These are phyloP conservation scores for Odontophorus gujanensis DNA, from an alignment of 2,113 vertebrate species.

Conservation along the genomic window DNA sequence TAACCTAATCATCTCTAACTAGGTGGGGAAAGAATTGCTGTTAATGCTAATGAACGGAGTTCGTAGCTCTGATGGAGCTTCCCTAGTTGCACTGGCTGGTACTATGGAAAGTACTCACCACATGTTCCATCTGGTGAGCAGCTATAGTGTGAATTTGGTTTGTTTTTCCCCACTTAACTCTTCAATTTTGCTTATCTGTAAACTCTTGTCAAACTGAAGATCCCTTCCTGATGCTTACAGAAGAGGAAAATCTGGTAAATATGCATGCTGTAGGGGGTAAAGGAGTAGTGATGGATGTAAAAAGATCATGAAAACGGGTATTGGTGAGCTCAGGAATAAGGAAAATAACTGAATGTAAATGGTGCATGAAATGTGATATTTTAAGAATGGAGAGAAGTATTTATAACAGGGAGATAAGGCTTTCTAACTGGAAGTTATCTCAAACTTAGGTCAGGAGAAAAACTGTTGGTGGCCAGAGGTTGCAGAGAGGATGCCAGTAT, in stretches of 20 bases:
- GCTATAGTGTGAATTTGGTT: background rate
- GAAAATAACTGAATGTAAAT: background rate
- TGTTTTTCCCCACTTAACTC: background rate
- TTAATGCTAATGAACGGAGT: background rate
- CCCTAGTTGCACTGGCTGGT: background rate
- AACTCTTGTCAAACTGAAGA: background rate
- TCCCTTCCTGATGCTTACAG: background rate
- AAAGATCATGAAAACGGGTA: background rate
- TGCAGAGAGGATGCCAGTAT: background rate
- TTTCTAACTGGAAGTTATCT: background rate
- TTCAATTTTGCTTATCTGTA: background rate
- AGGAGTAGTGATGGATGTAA: background rate
- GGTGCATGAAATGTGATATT: background rate
- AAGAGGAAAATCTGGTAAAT: background rate
- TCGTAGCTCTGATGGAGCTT: background rate
- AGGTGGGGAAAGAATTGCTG: fast-evolving
- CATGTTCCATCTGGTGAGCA: background rate
- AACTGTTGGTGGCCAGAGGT: background rate
- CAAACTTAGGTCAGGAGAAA: background rate
- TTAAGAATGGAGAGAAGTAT: background rate
- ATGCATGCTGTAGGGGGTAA: background rate
- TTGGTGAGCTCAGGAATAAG: background rate
- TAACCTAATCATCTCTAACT: background rate
- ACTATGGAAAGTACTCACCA: background rate
- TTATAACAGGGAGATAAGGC: background rate